A percentile compares a stretch with the other conserved stretches of the same genome.
Evolutionary conservation across 2,888 invertebrate species (phyloP).

Genomic region (Dicyrtomina minuta): DNA sequence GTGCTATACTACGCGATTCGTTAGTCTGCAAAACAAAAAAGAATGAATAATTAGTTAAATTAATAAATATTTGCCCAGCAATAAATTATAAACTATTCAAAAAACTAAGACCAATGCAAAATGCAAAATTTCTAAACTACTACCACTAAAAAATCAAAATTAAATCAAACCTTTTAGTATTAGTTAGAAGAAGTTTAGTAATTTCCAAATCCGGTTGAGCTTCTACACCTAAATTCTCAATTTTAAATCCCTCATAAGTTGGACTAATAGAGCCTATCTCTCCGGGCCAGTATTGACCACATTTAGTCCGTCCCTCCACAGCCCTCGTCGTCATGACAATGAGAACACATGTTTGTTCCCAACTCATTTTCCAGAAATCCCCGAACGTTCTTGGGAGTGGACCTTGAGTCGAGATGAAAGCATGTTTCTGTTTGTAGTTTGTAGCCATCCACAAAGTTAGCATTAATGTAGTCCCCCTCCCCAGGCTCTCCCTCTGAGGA

Average conservation of each 20-base stretch:
- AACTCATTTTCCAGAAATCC: conserved; percentile 98
- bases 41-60: background rate
- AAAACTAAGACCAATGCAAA: too few species aligned
- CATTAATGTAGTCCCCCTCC: conserved; percentile 84
- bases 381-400: conserved; percentile 89
- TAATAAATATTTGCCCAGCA: background rate
- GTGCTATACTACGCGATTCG: conserved; percentile 79
- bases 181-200: conserved; percentile 73
- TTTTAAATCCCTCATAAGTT: conserved; percentile 70
- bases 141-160: too few species aligned
- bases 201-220: conserved; percentile 80
- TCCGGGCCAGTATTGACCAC: conserved; percentile 95
- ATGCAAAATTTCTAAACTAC: background rate
- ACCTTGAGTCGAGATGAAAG: conserved; percentile 97
- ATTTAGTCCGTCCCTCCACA: conserved; percentile 91
- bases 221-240: conserved; percentile 74
- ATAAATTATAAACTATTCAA: background rate
- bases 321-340: conserved; percentile 91
- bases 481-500: conserved; percentile 62
- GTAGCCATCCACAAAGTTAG: conserved; percentile 97
- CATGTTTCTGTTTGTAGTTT: conserved; percentile 96
- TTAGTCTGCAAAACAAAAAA: conserved; percentile 66
- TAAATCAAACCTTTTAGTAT: conserved; percentile 80
- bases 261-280: conserved; percentile 66
- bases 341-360: conserved; percentile 85